Percentiles rank a stretch among this genome's conserved stretches.
Conservation (phyloP, 2,888 invertebrate genomes). For the Gymnoscelis rufifasciata region DNA sequence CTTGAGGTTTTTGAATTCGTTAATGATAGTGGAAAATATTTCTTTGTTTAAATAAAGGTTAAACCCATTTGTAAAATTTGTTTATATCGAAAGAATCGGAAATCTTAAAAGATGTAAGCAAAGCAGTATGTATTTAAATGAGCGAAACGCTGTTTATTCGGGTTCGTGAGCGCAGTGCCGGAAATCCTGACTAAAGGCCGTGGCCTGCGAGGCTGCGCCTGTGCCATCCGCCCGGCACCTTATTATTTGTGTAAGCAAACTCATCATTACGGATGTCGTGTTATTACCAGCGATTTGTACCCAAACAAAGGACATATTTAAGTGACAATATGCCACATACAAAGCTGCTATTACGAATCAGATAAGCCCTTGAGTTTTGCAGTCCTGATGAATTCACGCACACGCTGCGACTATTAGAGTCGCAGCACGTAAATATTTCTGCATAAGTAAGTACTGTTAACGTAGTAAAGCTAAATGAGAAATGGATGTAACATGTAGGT, state of each 20-base stretch:
- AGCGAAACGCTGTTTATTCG: conserved; percentile 44
- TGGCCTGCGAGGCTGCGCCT: conserved; percentile 47
- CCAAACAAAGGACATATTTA: conserved; percentile 20
- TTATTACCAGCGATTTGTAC: conserved; percentile 28
- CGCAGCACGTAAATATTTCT: too few species aligned
- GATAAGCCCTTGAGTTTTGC: conserved; percentile 8
- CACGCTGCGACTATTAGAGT: too few species aligned
- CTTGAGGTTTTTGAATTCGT: too few species aligned
- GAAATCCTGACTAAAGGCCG: conserved; percentile 73
- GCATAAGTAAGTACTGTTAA: too few species aligned
- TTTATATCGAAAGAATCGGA: too few species aligned
- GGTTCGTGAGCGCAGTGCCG: conserved; percentile 62
- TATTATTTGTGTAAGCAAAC: conserved; percentile 36
- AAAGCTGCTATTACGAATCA: conserved; percentile 15
- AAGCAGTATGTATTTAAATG: conserved; percentile 15
- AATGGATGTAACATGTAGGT: too few species aligned
- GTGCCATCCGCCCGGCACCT: conserved; percentile 36
- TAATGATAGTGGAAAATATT: too few species aligned
- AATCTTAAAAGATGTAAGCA: neutral
- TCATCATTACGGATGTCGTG: conserved; percentile 36
- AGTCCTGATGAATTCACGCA: neutral
- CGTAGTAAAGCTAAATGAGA: too few species aligned
- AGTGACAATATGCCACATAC: conserved; percentile 21
- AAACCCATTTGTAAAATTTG: too few species aligned
- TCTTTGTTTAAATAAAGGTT: neutral